phyloP scores from a whole-genome alignment of 1,140 invertebrate species.

The Chrysopa pallens region DNA sequence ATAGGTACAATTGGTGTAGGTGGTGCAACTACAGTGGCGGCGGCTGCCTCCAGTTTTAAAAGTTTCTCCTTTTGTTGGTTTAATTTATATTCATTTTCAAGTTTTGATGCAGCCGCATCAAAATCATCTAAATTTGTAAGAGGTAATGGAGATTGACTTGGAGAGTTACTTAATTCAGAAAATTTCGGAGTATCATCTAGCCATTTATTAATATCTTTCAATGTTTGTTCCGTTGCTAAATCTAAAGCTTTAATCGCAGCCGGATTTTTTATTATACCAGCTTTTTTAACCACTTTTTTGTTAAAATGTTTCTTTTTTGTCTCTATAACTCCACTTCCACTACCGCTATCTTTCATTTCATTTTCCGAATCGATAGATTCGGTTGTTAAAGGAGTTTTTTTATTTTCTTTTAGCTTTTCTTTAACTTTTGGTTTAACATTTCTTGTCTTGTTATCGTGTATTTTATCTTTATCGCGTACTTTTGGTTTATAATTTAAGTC shows the following conservation, averaged over 20 bases:
- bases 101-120: conserved; percentile 19
- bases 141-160: conserved; percentile 48
- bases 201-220: conserved; percentile 80
- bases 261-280: conserved; percentile 8
- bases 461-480: neutral
- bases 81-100: conserved; percentile 22
- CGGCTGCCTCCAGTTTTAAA: conserved; percentile 5
- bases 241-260: conserved; percentile 52
- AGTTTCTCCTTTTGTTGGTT: conserved; percentile 19
- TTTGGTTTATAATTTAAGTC: conserved; percentile 5
- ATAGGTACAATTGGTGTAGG: conserved; percentile 12
- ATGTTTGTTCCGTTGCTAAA: conserved; percentile 59
- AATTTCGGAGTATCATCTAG: conserved; percentile 62
- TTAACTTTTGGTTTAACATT: conserved; percentile 15
- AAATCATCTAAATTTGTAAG: conserved; percentile 29
- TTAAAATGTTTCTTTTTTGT: conserved; percentile 12
- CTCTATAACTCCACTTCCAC: conserved; percentile 11
- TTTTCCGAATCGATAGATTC: conserved; percentile 15
- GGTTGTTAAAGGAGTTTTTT: conserved; percentile 12
- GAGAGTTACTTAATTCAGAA: conserved; percentile 45
- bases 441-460: conserved; percentile 7
- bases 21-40: conserved; percentile 10
- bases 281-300: conserved; percentile 11
- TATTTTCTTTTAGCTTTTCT: conserved; percentile 15
- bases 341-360: conserved; percentile 6